Percentiles rank a stretch among this genome's conserved stretches.
Evolutionary conservation across 2,888 invertebrate species (phyloP).

Genomic region (Agrilus biguttatus): DNA sequence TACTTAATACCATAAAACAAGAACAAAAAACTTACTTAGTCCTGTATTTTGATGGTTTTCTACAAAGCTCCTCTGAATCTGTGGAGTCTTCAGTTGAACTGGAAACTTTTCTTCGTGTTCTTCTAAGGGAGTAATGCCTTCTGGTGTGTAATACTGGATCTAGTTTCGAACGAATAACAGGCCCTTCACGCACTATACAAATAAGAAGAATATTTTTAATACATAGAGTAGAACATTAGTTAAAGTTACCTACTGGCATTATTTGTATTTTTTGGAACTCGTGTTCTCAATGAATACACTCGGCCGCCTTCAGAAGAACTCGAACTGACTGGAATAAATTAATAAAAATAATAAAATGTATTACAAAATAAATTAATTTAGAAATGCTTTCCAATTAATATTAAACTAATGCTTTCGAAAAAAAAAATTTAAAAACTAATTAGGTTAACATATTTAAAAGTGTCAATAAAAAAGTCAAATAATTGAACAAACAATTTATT

Average conservation of each 20-base stretch:
- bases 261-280: slow-evolving; percentile 22
- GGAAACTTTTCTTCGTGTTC: slow-evolving; percentile 16
- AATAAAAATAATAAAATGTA: neutral
- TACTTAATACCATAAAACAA: neutral
- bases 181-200: neutral
- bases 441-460: neutral
- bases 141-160: slow-evolving; percentile 11
- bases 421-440: slow-evolving; percentile 3
- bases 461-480: neutral
- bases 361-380: neutral
- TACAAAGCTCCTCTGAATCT: slow-evolving; percentile 14
- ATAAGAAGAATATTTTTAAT: neutral
- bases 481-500: neutral
- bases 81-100: slow-evolving; percentile 12
- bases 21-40: slow-evolving; percentile 4
- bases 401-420: neutral
- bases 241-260: slow-evolving; percentile 17
- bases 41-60: slow-evolving; percentile 9
- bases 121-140: slow-evolving; percentile 12
- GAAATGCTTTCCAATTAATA: neutral
- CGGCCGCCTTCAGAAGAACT: slow-evolving; percentile 22
- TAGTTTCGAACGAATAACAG: neutral
- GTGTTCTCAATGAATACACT: slow-evolving; percentile 24
- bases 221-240: neutral
- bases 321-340: slow-evolving; percentile 13